These are phyloP conservation scores for Pteronotus mesoamericanus DNA, from an alignment of 2,797 vertebrate genomes.

Conservation along the genomic window DNA sequence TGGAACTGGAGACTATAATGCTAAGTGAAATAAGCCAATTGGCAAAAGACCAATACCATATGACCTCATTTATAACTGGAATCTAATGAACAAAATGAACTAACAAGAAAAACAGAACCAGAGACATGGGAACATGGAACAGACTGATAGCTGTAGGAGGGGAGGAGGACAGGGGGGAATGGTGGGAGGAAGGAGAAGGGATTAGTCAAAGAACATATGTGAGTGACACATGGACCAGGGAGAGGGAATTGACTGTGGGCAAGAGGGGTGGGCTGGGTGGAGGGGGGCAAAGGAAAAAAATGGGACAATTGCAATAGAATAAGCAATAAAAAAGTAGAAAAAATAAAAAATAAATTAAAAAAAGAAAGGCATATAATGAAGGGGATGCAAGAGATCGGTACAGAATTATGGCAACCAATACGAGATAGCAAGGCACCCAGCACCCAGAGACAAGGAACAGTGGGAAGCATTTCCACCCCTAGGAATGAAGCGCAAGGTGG, in stretches of 20 bases:
- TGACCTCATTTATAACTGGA: not conserved
- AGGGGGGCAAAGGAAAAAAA: not conserved
- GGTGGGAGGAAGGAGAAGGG: not conserved
- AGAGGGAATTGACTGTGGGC: not conserved
- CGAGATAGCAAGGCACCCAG: not conserved
- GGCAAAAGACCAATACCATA: not conserved
- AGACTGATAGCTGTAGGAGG: not conserved
- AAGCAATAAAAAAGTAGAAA: not conserved
- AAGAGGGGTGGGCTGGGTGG: not conserved
- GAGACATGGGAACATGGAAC: not conserved
- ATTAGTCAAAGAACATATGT: not conserved
- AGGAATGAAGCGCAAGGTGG: not conserved
- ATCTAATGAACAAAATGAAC: not conserved
- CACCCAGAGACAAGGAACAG: not conserved
- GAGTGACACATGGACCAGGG: not conserved
- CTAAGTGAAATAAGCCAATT: not conserved
- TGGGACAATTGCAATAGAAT: not conserved
- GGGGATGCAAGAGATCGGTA: not conserved
- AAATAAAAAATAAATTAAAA: too few species aligned
- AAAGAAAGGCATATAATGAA: not conserved
- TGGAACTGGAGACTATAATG: not conserved
- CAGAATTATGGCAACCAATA: not conserved
- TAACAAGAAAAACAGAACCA: not conserved
- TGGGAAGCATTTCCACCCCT: not conserved
- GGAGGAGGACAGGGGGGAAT: not conserved